A percentile compares a stretch with the other conserved stretches of the same genome.
These are phyloP conservation scores for Falco concolor DNA, from an alignment of 2,797 vertebrate species.

Conservation along the genomic window DNA sequence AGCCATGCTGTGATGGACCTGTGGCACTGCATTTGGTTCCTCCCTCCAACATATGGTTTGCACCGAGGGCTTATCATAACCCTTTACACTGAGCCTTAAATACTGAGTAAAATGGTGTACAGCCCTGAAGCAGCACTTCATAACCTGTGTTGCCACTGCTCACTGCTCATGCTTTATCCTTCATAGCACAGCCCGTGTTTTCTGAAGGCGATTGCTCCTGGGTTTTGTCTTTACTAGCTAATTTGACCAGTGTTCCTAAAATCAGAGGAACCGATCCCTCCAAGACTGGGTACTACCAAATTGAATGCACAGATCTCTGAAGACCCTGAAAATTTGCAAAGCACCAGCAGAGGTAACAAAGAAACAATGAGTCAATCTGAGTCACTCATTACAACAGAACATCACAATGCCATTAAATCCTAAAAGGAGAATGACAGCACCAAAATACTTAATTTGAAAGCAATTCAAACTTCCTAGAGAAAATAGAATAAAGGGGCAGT, in stretches of 20 bases:
- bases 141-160: background rate
- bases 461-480: background rate
- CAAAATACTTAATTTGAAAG: background rate
- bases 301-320: background rate
- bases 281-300: background rate
- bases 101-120: accelerated
- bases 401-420: background rate
- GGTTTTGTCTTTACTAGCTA: background rate
- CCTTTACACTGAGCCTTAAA: background rate
- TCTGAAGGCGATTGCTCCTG: background rate
- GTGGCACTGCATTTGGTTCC: background rate
- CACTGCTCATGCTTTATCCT: background rate
- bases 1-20: background rate
- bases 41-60: accelerated
- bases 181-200: background rate
- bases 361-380: background rate
- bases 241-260: background rate
- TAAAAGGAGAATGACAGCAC: background rate
- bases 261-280: background rate
- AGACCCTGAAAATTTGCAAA: background rate
- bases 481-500: background rate
- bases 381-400: background rate
- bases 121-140: background rate
- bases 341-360: background rate
- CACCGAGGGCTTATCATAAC: background rate